Percentiles rank a stretch among this genome's conserved stretches.
phyloP scores from a whole-genome alignment of 2,888 invertebrate species.

The Apotomis betuletana region DNA sequence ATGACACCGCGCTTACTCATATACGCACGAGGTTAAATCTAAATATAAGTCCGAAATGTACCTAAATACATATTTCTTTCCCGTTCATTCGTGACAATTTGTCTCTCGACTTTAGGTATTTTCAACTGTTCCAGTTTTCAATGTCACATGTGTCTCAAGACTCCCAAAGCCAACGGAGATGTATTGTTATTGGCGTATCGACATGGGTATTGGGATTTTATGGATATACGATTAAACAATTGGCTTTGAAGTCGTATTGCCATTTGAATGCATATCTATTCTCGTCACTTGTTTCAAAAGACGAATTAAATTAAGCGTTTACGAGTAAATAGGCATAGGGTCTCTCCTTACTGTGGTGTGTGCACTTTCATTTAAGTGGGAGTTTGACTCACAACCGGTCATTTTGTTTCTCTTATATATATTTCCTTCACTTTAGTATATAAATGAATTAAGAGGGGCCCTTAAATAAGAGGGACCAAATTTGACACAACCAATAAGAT shows the following conservation, averaged over 20 bases:
- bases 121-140: conserved; percentile 17
- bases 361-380: too few relatives aligned
- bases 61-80: conserved; percentile 30
- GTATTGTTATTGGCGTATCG: neutral
- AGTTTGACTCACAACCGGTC: too few relatives aligned
- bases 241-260: neutral
- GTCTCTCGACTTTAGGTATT: conserved; percentile 7
- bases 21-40: conserved; percentile 31
- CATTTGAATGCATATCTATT: neutral
- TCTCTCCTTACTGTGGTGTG: too few relatives aligned
- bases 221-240: neutral
- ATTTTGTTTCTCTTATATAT: too few relatives aligned
- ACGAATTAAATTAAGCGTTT: too few relatives aligned
- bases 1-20: conserved; percentile 24
- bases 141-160: conserved; percentile 15
- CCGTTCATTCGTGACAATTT: conserved; percentile 31
- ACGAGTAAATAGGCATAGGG: too few relatives aligned
- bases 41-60: conserved; percentile 31
- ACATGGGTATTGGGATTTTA: neutral
- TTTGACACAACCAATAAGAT: too few relatives aligned
- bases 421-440: too few relatives aligned
- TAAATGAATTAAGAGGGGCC: too few relatives aligned
- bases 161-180: neutral
- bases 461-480: too few relatives aligned
- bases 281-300: too few relatives aligned